These are phyloP conservation scores for Meandrina meandrites DNA, from an alignment of 92 coral and sea anemone species.

Conservation along the genomic window DNA sequence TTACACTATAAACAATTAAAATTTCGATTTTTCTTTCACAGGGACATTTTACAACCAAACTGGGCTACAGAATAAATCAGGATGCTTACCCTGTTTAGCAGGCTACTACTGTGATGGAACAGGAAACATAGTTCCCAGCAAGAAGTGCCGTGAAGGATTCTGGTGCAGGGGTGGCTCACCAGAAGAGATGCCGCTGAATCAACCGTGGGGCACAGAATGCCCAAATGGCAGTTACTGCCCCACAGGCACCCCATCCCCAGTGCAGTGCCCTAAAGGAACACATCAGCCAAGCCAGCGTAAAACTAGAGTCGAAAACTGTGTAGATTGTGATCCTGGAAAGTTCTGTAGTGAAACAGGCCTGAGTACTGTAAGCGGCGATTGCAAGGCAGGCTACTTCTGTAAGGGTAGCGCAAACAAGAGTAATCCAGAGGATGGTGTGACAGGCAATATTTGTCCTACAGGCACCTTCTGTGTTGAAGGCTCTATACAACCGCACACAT, in stretches of 20 bases:
- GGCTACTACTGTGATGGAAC: slow-evolving; percentile 82
- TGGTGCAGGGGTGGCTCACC: slow-evolving; percentile 92
- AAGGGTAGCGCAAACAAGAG: slow-evolving; percentile 61
- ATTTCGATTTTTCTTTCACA: background rate
- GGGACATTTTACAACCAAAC: slow-evolving; percentile 88
- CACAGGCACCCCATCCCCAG: slow-evolving; percentile 88
- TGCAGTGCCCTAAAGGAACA: slow-evolving; percentile 85
- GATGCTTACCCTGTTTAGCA: slow-evolving; percentile 87
- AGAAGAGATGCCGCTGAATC: slow-evolving; percentile 66
- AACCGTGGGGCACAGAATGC: slow-evolving; percentile 82
- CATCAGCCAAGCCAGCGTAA: slow-evolving; percentile 89
- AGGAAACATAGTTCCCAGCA: slow-evolving; percentile 62
- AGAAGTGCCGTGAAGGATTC: slow-evolving; percentile 83
- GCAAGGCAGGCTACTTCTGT: slow-evolving; percentile 86
- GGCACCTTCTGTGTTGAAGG: slow-evolving; percentile 84
- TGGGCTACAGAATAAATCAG: slow-evolving; percentile 70
- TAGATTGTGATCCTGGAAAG: slow-evolving; percentile 94
- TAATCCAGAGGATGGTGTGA: slow-evolving; percentile 76
- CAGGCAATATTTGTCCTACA: slow-evolving; percentile 85
- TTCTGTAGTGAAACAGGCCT: slow-evolving; percentile 87
- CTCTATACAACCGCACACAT: slow-evolving; percentile 70
- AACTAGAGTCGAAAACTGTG: slow-evolving; percentile 74
- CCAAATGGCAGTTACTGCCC: slow-evolving; percentile 99
- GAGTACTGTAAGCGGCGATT: slow-evolving; percentile 71
- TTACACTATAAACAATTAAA: background rate